phyloP scores from a whole-genome alignment of 1,140 invertebrate genomes.

The Hylaeus volcanicus region DNA sequence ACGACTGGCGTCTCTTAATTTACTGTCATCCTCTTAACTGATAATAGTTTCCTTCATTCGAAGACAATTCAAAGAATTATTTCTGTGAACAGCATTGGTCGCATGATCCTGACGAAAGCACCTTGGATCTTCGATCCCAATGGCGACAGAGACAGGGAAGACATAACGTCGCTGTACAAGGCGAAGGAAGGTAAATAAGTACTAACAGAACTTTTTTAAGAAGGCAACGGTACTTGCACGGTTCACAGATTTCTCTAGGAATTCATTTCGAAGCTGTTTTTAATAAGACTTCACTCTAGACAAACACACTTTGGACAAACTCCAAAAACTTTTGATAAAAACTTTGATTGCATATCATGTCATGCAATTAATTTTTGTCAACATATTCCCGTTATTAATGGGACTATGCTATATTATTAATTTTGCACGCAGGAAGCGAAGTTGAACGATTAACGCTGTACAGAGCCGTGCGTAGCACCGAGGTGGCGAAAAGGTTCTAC shows the following conservation, averaged over 20 bases:
- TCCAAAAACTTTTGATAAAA: no score
- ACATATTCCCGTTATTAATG: no score
- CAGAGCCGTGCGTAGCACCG: conserved; percentile 84
- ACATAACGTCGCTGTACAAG: conserved; percentile 89
- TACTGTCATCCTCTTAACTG: background rate
- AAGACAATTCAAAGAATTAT: background rate
- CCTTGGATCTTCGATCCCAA: conserved; percentile 86
- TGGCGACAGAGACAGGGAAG: conserved; percentile 85
- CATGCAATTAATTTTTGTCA: no score
- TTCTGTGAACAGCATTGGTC: conserved; percentile 83
- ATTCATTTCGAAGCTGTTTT: background rate
- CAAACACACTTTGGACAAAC: no score
- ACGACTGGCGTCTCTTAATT: no score
- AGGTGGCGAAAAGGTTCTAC: conserved; percentile 85
- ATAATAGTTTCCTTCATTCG: background rate
- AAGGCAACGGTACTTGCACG: background rate
- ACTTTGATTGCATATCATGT: no score
- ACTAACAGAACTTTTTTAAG: background rate
- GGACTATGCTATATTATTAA: background rate
- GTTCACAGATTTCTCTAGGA: no score
- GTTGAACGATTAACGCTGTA: conserved; percentile 85
- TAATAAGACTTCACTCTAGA: no score
- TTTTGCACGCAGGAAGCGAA: conserved; percentile 78
- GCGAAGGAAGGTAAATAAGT: conserved; percentile 83
- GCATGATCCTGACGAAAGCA: conserved; percentile 88